Evolutionary conservation across 2,797 vertebrate genomes (phyloP).

Genomic region (Anomalospiza imberbis): DNA sequence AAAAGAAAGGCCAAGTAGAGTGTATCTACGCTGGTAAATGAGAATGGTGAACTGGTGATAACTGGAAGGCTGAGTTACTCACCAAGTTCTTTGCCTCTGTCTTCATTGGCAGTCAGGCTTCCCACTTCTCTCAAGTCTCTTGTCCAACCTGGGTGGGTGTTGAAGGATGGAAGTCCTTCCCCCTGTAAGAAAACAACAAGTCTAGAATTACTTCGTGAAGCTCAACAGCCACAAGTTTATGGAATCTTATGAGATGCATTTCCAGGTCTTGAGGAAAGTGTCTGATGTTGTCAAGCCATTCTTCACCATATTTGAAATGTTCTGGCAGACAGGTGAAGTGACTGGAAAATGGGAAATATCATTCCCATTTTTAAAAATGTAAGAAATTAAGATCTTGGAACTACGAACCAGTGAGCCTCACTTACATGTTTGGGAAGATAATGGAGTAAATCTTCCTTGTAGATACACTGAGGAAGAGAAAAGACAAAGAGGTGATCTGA

Average conservation of each 20-base stretch:
- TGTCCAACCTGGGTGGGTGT: no score
- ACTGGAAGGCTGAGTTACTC: neutral
- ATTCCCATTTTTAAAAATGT: neutral
- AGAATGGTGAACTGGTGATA: neutral
- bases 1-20: neutral
- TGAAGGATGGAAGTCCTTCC: neutral
- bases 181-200: neutral
- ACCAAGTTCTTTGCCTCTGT: rapidly evolving
- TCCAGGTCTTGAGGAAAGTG: neutral
- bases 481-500: neutral
- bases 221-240: neutral
- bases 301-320: neutral
- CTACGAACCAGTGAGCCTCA: neutral
- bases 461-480: neutral
- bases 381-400: neutral
- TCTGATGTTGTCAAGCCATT: neutral
- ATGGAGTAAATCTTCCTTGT: neutral
- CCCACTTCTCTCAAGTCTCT: neutral
- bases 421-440: neutral
- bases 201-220: neutral
- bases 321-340: neutral
- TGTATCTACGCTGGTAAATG: no score
- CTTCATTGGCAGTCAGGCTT: neutral
- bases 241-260: neutral
- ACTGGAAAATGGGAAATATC: neutral